Evolutionary conservation across 2,113 vertebrate genomes (phyloP).

Genomic region (Gavia stellata): DNA sequence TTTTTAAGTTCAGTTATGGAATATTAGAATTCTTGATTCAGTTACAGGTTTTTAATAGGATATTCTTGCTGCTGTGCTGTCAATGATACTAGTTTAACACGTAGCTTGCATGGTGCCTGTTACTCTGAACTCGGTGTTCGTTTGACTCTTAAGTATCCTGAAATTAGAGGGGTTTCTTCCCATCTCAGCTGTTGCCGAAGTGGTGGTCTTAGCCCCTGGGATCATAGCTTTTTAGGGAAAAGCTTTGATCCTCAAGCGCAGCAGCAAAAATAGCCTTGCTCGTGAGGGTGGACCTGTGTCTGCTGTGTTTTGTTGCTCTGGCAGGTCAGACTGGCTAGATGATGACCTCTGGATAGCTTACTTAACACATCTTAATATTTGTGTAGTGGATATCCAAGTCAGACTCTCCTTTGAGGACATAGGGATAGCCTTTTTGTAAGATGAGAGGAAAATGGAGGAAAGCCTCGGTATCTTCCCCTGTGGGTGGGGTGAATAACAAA

Average conservation of each 20-base stretch:
- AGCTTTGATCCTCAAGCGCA: background rate
- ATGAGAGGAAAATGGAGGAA: background rate
- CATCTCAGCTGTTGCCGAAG: background rate
- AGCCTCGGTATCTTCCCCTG: background rate
- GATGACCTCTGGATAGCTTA: background rate
- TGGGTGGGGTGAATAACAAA: background rate
- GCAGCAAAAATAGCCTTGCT: background rate
- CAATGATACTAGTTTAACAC: background rate
- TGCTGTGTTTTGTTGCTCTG: background rate
- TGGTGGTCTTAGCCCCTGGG: background rate
- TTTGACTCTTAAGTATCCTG: background rate
- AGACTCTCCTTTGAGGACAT: background rate
- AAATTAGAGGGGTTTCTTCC: background rate
- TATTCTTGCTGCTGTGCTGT: background rate
- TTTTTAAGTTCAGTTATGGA: conserved; percentile 11
- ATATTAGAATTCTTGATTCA: conserved; percentile 1
- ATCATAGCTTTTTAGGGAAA: background rate
- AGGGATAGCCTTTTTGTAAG: background rate
- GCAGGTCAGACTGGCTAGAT: background rate
- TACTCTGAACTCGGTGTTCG: background rate
- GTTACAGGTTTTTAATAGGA: background rate
- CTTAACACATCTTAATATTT: background rate
- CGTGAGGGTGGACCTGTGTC: background rate
- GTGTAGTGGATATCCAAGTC: background rate
- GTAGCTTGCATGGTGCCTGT: background rate